These are phyloP conservation scores for Ethmia dodecea DNA, from an alignment of 2,888 invertebrate genomes.

Conservation along the genomic window DNA sequence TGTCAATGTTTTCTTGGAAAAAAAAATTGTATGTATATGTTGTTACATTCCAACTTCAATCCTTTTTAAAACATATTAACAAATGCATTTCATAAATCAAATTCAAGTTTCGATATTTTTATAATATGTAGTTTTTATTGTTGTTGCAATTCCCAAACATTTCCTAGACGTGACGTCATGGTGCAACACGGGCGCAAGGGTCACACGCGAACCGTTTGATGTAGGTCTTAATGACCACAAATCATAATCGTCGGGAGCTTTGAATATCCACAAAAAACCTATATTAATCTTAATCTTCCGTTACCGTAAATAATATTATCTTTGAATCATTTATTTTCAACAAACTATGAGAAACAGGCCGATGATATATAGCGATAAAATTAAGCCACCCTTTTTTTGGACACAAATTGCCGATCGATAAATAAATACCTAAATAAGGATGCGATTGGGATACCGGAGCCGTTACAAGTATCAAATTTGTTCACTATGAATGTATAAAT, in stretches of 20 bases:
- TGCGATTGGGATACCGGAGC: constrained; percentile 32
- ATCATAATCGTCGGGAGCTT: constrained; percentile 47
- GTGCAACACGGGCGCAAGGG: constrained; percentile 43
- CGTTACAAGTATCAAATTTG: constrained; percentile 47
- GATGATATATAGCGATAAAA: constrained; percentile 48
- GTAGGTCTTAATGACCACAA: constrained; percentile 59
- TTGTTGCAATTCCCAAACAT: too few relatives aligned
- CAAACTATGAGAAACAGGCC: constrained; percentile 41
- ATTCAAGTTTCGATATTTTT: too few relatives aligned
- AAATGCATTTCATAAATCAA: too few relatives aligned
- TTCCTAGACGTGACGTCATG: constrained; percentile 35
- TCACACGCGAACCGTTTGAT: constrained; percentile 58
- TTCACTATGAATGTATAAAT: constrained; percentile 54
- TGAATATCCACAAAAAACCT: constrained; percentile 43
- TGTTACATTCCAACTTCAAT: too few relatives aligned
- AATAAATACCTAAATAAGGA: constrained; percentile 46
- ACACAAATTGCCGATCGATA: constrained; percentile 45
- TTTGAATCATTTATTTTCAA: constrained; percentile 23
- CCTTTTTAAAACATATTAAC: too few relatives aligned
- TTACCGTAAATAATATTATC: constrained; percentile 44
- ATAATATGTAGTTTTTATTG: too few relatives aligned
- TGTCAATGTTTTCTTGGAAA: too few relatives aligned
- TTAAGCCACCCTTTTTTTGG: constrained; percentile 43
- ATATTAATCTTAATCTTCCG: constrained; percentile 64
- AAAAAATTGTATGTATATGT: too few relatives aligned